Evolutionary conservation across 2,797 vertebrate genomes (phyloP), one percentile per base, ranked within the genome.

Genomic region (Lepilemur septentrionalis): DNA sequence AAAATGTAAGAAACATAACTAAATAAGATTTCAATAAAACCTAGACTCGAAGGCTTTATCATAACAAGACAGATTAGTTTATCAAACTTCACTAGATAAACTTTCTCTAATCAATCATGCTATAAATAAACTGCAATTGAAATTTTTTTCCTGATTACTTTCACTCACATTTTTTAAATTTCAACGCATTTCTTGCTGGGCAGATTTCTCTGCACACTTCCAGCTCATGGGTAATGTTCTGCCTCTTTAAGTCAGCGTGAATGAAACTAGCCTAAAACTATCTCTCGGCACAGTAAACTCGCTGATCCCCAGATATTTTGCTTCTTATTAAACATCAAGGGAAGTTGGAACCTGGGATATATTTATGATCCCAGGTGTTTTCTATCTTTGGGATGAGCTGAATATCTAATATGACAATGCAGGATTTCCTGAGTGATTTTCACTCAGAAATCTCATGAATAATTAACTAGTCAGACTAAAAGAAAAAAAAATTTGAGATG

Each of bases 261-360:
- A n/a, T 9, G 46, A 95, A 43, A 38, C n/a, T 86, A 78, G 48
- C 38, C 20, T 63, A 61, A 50, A 3, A 3, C 7, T 82, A 63
- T 22, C 75, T 88, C 72, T 55, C 65, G 2, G 11, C 91, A 93
- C 61, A 59, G 52, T 0, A 6, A 15, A 35, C 5, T 55, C 91
- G 90, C 72, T 67, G 18, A 25, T 93, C 91, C 70, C 93, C 35
- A 95, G 93, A 63, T 28, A 88, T 0, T 0, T 90, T 57, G 35
- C 38, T 95, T 90, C 91, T 97, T 52, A 89, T 84, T 55, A 92
- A 50, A 96, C 72, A 70, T 89, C 91, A 96, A 75, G 96, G 91
- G 65, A 95, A 93, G 65, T 2, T n/a, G 55, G 38, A 88, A 91
- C 52, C 72, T 93, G 15, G 0, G 17, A 93, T 63, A 81, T 1